Base-by-base conservation (phyloP, 2,113 vertebrate genomes). In the Lampris incognitus region DNA sequence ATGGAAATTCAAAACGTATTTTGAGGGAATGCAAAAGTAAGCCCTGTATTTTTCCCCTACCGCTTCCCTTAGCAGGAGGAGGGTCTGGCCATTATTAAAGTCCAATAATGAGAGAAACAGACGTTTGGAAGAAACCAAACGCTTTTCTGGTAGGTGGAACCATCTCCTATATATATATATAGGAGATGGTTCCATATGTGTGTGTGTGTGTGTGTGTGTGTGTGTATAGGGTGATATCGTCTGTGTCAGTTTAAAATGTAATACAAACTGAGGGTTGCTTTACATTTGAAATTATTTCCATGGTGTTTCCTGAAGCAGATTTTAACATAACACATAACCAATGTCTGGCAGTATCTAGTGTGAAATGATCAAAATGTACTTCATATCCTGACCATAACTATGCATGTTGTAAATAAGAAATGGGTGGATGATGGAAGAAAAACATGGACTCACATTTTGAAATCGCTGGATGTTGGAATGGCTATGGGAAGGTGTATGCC, bases 401-500 rank as follows among this genome's bases (percentile, higher is more conserved):
- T 13, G 24, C 49, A 73, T 55, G 49, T n/a, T 65, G 72, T 65
- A 37, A 11, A 36, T 40, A 58, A 68, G 42, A 71, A 75, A 24
- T 54, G 42, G 40, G 41, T 71, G 48, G 10, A 11, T 39, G 52
- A 72, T 66, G n/a, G n/a, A n/a, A 24, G 24, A 24, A 24, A 24
- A 24, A 24, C 48, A 61, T 5, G 3, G 52, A 69, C 52, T 72
- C 52, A 10, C 9, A 44, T 81, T 78, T 74, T 74, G 56, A 60
- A 80, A 79, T 60, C 60, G 51, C 67, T 69, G 63, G 24, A 74
- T 48, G 76, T 72, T 5, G 69, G 67, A 66, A 40, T 69, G 24
- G 57, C 56, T 5, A n/a, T 4, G 52, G 52, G 3, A 55, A 61
- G 72, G 44, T 4, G 10, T 52, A 37, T 24, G 61, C 58, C 50